Evolutionary conservation across 2,113 vertebrate genomes (phyloP), one percentile per base, ranked within the genome.

Genomic region (Ptychochromis oligacanthus): DNA sequence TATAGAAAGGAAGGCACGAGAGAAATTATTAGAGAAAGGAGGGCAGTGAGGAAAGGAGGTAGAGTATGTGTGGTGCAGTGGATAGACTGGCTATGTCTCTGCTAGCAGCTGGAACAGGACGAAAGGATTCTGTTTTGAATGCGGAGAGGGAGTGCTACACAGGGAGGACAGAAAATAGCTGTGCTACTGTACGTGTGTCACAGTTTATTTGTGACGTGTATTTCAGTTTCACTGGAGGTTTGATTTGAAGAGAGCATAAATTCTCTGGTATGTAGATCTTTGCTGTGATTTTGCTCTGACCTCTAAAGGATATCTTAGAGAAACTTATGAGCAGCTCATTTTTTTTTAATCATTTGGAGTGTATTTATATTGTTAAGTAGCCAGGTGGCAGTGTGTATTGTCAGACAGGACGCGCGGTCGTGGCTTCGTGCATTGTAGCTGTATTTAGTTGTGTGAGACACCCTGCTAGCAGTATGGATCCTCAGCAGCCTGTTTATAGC

Each of bases 401-500:
- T 78, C 60, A 62, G 62, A 52, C 58, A 72, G 74, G 65, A 88
- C 56, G 79, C 7, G 43, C 59, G 1, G 65, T 5, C 1, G 70
- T 67, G 24, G 52, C n/a, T 81, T 24, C 0, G 46, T 56, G 12
- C 14, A 62, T 28, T 79, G 4, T 49, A 58, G 67, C 79, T 87
- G 61, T 0, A 18, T 84, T 78, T 81, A 84, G 85, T 67, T 31
- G 82, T 65, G 52, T 65, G 87, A 59, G 34, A 61, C 60, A 17
- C 76, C 46, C 62, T 75, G 54, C 61, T 83, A 93, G 91, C 84
- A 80, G 74, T 75, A 97, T 97, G 96, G 96, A 96, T 93, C 91
- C 89, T 82, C 91, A 94, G 82, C 88, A 95, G 86, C 91, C 67
- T 89, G 91, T 95, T 88, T 94, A 91, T 92, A 91, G 78, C 94